Evolutionary conservation across 2,888 invertebrate genomes (phyloP).

Genomic region (Melolontha melolontha): DNA sequence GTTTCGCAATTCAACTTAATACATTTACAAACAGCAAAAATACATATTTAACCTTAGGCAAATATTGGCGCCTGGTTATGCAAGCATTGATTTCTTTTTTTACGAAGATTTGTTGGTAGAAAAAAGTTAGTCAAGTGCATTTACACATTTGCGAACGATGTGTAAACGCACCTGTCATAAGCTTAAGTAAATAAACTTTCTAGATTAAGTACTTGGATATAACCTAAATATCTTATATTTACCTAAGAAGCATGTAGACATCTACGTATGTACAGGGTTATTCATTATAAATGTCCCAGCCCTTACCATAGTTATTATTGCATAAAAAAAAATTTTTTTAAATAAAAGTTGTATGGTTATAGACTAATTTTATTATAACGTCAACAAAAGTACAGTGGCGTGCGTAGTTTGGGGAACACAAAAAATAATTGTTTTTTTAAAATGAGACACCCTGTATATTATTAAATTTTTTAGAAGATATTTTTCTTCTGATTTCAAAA

Average conservation of each 20-base stretch:
- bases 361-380: too few relatives aligned
- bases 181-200: constrained; percentile 20
- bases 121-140: not conserved
- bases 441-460: too few relatives aligned
- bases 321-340: too few relatives aligned
- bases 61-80: constrained; percentile 6
- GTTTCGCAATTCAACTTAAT: constrained; percentile 19
- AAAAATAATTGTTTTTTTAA: too few relatives aligned
- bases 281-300: too few relatives aligned
- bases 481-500: too few relatives aligned
- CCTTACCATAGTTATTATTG: too few relatives aligned
- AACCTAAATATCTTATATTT: not conserved
- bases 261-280: not conserved
- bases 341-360: too few relatives aligned
- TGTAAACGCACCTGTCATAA: constrained; percentile 24
- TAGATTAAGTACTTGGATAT: constrained; percentile 17
- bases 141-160: constrained; percentile 15
- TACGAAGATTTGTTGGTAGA: constrained; percentile 3
- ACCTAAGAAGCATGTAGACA: not conserved
- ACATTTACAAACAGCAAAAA: constrained; percentile 12
- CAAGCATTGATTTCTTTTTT: not conserved
- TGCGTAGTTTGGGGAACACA: too few relatives aligned
- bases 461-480: too few relatives aligned
- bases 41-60: constrained; percentile 8
- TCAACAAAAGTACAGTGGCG: too few relatives aligned